phyloP scores from a whole-genome alignment of 2,888 invertebrate species.

The Molorchus minor region DNA sequence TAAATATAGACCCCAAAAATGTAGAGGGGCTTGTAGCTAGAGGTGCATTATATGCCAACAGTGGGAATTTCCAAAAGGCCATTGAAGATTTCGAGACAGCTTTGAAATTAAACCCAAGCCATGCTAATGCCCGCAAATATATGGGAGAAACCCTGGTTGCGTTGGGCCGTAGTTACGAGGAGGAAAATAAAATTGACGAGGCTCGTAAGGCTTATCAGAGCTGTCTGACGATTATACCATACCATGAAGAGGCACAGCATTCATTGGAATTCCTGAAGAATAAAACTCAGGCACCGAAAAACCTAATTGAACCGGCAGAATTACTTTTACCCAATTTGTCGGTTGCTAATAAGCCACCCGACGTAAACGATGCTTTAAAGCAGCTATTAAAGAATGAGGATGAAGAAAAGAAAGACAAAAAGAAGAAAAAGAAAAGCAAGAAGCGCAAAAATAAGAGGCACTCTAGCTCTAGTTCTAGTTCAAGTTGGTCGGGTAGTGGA shows the following conservation, averaged over 20 bases:
- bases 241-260: slow-evolving; percentile 87
- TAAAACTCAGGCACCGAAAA: slow-evolving; percentile 68
- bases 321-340: slow-evolving; percentile 70
- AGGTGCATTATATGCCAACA: slow-evolving; percentile 92
- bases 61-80: slow-evolving; percentile 91
- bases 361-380: slow-evolving; percentile 73
- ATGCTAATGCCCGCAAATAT: slow-evolving; percentile 93
- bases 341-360: slow-evolving; percentile 62
- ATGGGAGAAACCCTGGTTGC: slow-evolving; percentile 93
- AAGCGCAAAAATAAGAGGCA: slow-evolving; percentile 71
- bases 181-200: slow-evolving; percentile 85
- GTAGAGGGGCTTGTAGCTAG: slow-evolving; percentile 92
- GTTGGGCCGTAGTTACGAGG: slow-evolving; percentile 86
- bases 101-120: slow-evolving; percentile 85
- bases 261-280: slow-evolving; percentile 83
- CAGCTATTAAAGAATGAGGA: slow-evolving; percentile 68
- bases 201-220: slow-evolving; percentile 86
- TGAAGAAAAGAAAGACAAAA: slow-evolving; percentile 70
- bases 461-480: slow-evolving; percentile 64
- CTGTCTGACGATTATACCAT: slow-evolving; percentile 83
- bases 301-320: slow-evolving; percentile 72
- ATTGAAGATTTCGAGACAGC: slow-evolving; percentile 95
- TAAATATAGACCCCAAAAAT: slow-evolving; percentile 90
- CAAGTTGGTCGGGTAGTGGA: slow-evolving; percentile 63
- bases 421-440: slow-evolving; percentile 71